These are phyloP conservation scores for Perizoma affinitatum DNA, from an alignment of 2,888 invertebrate species.

Conservation along the genomic window DNA sequence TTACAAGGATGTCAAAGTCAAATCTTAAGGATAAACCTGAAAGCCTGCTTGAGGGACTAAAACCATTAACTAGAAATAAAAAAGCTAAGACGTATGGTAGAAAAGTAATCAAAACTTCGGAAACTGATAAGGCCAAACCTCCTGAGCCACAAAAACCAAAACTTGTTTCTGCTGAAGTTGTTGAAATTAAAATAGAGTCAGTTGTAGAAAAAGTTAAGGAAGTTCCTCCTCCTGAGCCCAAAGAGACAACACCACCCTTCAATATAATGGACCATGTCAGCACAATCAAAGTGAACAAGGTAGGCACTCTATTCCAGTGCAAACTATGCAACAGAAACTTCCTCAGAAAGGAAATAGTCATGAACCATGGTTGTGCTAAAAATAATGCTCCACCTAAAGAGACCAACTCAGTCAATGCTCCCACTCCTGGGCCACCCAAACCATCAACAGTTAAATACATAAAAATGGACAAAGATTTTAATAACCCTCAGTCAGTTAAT, in stretches of 20 bases:
- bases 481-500: constrained; percentile 35
- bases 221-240: constrained; percentile 33
- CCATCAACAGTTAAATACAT: constrained; percentile 72
- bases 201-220: constrained; percentile 33
- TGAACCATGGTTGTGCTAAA: constrained; percentile 74
- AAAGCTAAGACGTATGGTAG: constrained; percentile 21
- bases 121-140: constrained; percentile 13
- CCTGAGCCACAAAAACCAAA: constrained; percentile 7
- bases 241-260: constrained; percentile 49
- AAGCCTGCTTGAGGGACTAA: constrained; percentile 14
- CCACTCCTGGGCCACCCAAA: constrained; percentile 61
- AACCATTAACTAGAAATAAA: constrained; percentile 13
- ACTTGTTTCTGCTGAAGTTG: constrained; percentile 13
- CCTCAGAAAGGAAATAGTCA: constrained; percentile 69
- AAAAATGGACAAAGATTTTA: constrained; percentile 52
- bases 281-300: constrained; percentile 75
- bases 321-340: constrained; percentile 77
- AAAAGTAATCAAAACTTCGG: constrained; percentile 24
- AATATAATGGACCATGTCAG: constrained; percentile 76
- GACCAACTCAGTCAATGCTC: constrained; percentile 46
- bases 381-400: constrained; percentile 66
- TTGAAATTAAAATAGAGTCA: constrained; percentile 28
- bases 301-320: constrained; percentile 76
- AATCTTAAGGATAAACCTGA: constrained; percentile 3
- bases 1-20: constrained; percentile 28